Evolutionary conservation across 2,888 invertebrate genomes (phyloP), one percentile per base, ranked within the genome.

Genomic region (Trimorus sp.): DNA sequence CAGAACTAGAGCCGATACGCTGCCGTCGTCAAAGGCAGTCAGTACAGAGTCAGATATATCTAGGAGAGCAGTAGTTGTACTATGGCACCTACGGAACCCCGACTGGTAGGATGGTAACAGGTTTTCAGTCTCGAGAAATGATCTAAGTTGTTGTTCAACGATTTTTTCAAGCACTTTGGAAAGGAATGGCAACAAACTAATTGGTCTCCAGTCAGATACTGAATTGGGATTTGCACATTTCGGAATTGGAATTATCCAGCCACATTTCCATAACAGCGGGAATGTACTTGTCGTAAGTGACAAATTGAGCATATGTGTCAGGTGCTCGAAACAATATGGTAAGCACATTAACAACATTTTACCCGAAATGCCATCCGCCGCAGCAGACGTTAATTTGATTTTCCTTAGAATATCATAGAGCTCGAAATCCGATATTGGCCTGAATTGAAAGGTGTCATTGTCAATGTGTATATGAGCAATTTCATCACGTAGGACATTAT

Each of bases 161-260:
- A 62, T 14, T 49, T 62, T 62, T n/a, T 62, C 62, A 9, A 62
- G n/a, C 5, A 62, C 26, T 48, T 62, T 62, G 8, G 49, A 62
- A 7, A 62, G 14, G 15, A 62, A 62, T 2, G 62, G 62, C 36
- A 62, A 48, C n/a, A 62, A 9, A 36, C 62, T 62, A 9, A 62
- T 49, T 7, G 62, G 62, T 49, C 62, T 48, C n/a, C 26, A 7
- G 36, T 62, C 48, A 5, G 62, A 62, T n/a, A 62, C 2, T 2
- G 48, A 26, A 7, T n/a, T n/a, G n/a, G n/a, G n/a, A n/a, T 16
- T n/a, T n/a, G 62, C 1, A 36, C 36, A n/a, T 62, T 62, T 62
- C 6, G 62, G 62, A 36, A 62, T 48, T 11, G 62, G 62, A 8
- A 8, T n/a, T 36, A 62, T n/a, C 62, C 16, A 48, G 36, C 62